A percentile compares a stretch with the other conserved stretches of the same genome.
Evolutionary conservation across 1,140 invertebrate species (phyloP).

Genomic region (Stegodyphus mimosarum): DNA sequence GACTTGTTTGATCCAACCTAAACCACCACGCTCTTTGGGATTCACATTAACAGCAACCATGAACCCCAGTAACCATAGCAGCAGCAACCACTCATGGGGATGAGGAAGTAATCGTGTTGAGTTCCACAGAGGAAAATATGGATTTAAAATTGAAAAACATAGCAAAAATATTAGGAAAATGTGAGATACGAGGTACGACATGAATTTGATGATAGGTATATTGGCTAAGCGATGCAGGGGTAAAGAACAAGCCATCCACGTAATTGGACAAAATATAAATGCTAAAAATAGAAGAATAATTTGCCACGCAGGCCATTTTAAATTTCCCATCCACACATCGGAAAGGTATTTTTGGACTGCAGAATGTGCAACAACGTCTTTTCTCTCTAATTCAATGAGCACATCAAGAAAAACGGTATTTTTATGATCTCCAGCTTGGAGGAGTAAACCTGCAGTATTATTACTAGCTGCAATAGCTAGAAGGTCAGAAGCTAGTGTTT

Average conservation of each 20-base stretch:
- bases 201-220: constrained; percentile 97
- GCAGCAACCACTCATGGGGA: constrained; percentile 97
- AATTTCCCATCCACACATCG: constrained; percentile 95
- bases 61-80: constrained; percentile 95
- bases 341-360: constrained; percentile 73
- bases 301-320: constrained; percentile 96
- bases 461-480: constrained; percentile 91
- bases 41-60: constrained; percentile 96
- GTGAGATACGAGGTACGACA: constrained; percentile 99
- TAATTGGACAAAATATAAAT: constrained; percentile 92
- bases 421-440: constrained; percentile 89
- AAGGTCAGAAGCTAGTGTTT: constrained; percentile 96
- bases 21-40: constrained; percentile 92
- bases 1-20: constrained; percentile 88
- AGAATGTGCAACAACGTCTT: constrained; percentile 81
- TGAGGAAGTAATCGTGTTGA: constrained; percentile 73
- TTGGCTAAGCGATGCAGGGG: constrained; percentile 93
- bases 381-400: constrained; percentile 92
- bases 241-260: constrained; percentile 96
- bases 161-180: constrained; percentile 96
- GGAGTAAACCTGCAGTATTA: constrained; percentile 89
- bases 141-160: constrained; percentile 88
- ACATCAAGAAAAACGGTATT: constrained; percentile 97
- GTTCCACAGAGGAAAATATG: constrained; percentile 72
- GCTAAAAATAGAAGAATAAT: constrained; percentile 90